Percentiles rank a stretch among this genome's conserved stretches.
Conservation (phyloP, 2,113 vertebrate genomes). For the Agapornis roseicollis region DNA sequence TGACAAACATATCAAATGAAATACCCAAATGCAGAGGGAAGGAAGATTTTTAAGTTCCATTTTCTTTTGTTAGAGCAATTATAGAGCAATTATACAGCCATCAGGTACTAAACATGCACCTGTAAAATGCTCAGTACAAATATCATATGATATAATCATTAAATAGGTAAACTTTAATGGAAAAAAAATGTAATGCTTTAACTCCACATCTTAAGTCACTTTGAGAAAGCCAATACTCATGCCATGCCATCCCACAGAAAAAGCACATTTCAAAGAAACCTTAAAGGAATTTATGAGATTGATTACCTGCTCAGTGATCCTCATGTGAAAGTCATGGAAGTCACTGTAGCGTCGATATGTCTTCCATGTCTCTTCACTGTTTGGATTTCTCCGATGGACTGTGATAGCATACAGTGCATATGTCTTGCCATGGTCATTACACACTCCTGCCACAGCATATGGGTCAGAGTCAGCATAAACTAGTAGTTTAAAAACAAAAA, state of each 20-base stretch:
- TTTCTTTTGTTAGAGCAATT: not conserved
- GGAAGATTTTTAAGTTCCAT: not conserved
- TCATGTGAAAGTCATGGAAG: constrained; percentile 99
- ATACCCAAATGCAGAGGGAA: not conserved
- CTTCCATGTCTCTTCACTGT: constrained; percentile 92
- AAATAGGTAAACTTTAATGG: not conserved
- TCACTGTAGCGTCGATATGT: constrained; percentile 97
- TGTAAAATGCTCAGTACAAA: not conserved
- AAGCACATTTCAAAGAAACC: not conserved
- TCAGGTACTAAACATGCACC: accelerated
- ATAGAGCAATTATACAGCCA: not conserved
- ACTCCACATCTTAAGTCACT: not conserved
- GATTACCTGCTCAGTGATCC: constrained; percentile 94
- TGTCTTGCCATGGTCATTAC: constrained; percentile 98
- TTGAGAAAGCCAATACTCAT: not conserved
- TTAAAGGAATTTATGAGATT: not conserved
- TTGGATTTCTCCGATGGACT: constrained; percentile 83
- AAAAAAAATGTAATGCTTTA: not conserved
- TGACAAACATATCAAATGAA: constrained; percentile 46
- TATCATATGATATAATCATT: not conserved
- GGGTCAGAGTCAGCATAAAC: constrained; percentile 90
- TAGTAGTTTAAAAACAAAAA: constrained; percentile 73
- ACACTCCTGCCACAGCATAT: constrained; percentile 95
- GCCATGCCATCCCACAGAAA: not conserved
- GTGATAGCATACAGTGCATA: constrained; percentile 96